Evolutionary conservation across 2,797 vertebrate species (phyloP).

Genomic region (Melanotaenia maccullochi): DNA sequence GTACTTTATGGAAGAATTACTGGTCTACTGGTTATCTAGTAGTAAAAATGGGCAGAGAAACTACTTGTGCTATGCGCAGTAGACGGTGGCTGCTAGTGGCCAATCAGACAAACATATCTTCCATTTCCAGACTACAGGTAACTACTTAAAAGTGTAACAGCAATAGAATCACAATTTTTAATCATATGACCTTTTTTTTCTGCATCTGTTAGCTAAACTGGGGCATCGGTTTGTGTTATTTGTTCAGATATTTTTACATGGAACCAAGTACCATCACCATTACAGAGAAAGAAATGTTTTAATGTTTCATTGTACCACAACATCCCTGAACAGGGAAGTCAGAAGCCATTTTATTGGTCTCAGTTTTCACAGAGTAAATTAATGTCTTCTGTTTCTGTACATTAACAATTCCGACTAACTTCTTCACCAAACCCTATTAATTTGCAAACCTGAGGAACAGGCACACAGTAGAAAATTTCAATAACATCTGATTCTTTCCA

Average conservation of each 20-base stretch:
- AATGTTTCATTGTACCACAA: background rate
- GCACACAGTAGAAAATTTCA: background rate
- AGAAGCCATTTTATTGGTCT: background rate
- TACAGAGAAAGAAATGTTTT: background rate
- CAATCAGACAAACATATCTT: too few relatives aligned
- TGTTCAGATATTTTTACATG: background rate
- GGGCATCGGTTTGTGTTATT: background rate
- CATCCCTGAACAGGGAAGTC: constrained; percentile 6
- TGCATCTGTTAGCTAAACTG: background rate
- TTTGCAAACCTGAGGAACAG: constrained; percentile 5
- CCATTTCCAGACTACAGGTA: too few relatives aligned
- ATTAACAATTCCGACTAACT: background rate
- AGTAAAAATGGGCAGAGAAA: too few relatives aligned
- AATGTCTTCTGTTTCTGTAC: background rate
- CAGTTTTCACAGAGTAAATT: background rate
- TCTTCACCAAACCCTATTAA: background rate
- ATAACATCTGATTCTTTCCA: background rate
- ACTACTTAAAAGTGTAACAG: too few relatives aligned
- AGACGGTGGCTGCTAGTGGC: too few relatives aligned
- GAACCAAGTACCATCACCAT: background rate
- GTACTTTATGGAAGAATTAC: too few relatives aligned
- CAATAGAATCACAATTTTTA: too few relatives aligned
- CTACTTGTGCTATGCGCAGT: too few relatives aligned
- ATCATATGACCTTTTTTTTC: too few relatives aligned
- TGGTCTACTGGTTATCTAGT: too few relatives aligned